A percentile compares a stretch with the other conserved stretches of the same genome.
These are phyloP conservation scores for Philopotamus ludificatus DNA, from an alignment of 1,140 invertebrate species.

Conservation along the genomic window DNA sequence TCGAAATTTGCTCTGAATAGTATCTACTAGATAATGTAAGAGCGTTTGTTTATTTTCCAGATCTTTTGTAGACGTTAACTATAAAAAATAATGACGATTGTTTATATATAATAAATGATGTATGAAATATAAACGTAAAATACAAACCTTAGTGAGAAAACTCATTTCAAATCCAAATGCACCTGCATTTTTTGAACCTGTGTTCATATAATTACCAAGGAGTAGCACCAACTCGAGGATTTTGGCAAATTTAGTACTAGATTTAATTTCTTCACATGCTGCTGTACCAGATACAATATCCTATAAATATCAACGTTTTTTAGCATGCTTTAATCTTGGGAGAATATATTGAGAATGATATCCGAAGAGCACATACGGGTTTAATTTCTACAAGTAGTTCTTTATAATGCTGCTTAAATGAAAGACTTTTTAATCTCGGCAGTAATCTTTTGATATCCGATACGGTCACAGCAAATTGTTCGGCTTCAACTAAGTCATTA, in stretches of 20 bases:
- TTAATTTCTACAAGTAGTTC: constrained; percentile 75
- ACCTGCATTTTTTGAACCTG: constrained; percentile 88
- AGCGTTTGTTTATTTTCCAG: constrained; percentile 89
- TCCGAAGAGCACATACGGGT: constrained; percentile 67
- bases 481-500: constrained; percentile 85
- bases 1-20: constrained; percentile 84
- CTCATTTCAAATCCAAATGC: constrained; percentile 96
- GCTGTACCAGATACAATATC: constrained; percentile 93
- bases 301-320: constrained; percentile 49
- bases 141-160: constrained; percentile 79
- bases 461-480: constrained; percentile 93
- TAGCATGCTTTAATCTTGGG: too few relatives aligned
- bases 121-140: constrained; percentile 14
- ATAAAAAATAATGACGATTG: constrained; percentile 45
- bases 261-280: constrained; percentile 92
- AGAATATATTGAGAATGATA: neutral
- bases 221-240: constrained; percentile 88
- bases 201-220: constrained; percentile 94
- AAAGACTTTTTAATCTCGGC: constrained; percentile 84
- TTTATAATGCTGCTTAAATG: constrained; percentile 82
- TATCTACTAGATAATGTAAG: constrained; percentile 89
- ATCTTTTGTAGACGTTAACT: constrained; percentile 93
- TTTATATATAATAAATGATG: neutral
- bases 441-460: constrained; percentile 84
- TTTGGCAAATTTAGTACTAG: constrained; percentile 85